Conservation (phyloP, 2,113 vertebrate genomes). For the Ctenomys sociabilis region DNA sequence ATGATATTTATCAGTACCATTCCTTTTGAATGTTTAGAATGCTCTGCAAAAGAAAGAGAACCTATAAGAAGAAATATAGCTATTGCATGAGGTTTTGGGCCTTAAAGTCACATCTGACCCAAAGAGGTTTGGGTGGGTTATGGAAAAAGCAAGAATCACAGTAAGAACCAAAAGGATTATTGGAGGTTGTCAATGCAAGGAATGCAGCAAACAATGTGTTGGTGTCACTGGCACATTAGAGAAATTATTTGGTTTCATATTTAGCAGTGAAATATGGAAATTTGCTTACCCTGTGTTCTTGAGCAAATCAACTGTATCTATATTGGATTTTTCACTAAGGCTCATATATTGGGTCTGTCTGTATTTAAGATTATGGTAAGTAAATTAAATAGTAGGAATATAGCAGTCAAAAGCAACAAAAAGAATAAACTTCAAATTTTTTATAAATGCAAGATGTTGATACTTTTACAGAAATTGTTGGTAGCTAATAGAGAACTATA, state of each 20-base stretch:
- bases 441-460: background rate
- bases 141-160: background rate
- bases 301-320: background rate
- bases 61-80: background rate
- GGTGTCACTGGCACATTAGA: background rate
- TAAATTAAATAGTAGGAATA: background rate
- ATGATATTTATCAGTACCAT: background rate
- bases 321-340: constrained; percentile 10
- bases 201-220: background rate
- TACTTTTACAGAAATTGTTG: background rate
- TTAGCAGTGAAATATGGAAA: background rate
- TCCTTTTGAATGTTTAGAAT: background rate
- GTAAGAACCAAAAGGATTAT: background rate
- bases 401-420: background rate
- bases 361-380: background rate
- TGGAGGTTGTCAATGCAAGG: background rate
- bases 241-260: constrained; percentile 42
- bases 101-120: background rate
- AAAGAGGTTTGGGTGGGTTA: background rate
- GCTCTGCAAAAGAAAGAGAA: background rate
- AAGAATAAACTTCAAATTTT: background rate
- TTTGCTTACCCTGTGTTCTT: background rate
- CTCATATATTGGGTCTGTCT: background rate
- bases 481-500: background rate
- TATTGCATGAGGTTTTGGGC: background rate